Conservation (phyloP, 2,113 vertebrate genomes). For the Telmatochromis bifrenatus region DNA sequence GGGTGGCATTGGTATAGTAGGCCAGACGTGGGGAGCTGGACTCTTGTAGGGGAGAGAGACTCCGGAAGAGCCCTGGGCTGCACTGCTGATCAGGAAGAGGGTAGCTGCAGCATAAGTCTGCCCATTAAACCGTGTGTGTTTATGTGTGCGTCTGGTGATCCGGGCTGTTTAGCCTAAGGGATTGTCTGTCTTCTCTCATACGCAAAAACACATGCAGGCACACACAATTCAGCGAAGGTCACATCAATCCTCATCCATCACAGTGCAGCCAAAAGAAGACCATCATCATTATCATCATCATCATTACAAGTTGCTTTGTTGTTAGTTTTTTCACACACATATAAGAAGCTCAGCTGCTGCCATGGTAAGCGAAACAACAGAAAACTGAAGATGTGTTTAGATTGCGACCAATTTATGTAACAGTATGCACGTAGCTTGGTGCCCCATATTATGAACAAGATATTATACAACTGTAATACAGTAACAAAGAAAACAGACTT, state of each 20-base stretch:
- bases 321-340: slow-evolving; percentile 9
- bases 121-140: background rate
- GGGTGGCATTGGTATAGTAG: slow-evolving; percentile 50
- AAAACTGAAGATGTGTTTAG: background rate
- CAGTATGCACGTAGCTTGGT: background rate
- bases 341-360: slow-evolving; percentile 2
- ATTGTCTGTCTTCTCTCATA: slow-evolving; percentile 44
- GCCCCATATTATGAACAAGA: background rate
- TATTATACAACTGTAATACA: background rate
- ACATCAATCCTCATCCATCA: slow-evolving; percentile 64
- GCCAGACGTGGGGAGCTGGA: slow-evolving; percentile 14
- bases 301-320: slow-evolving; percentile 36
- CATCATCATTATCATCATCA: slow-evolving; percentile 14
- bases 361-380: background rate
- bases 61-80: slow-evolving; percentile 61
- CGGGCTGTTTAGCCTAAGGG: slow-evolving; percentile 31
- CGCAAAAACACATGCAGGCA: slow-evolving; percentile 19
- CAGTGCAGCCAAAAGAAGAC: slow-evolving; percentile 16
- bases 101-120: background rate
- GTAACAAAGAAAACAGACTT: background rate
- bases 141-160: background rate
- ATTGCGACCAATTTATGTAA: background rate
- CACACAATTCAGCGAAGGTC: slow-evolving; percentile 32
- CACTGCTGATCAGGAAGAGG: slow-evolving; percentile 43
- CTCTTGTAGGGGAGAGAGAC: slow-evolving; percentile 26